Percentiles rank a stretch among this genome's conserved stretches.
These are phyloP conservation scores for Coranthus polyacanthus DNA, from an alignment of 2,797 vertebrate species.

Conservation along the genomic window DNA sequence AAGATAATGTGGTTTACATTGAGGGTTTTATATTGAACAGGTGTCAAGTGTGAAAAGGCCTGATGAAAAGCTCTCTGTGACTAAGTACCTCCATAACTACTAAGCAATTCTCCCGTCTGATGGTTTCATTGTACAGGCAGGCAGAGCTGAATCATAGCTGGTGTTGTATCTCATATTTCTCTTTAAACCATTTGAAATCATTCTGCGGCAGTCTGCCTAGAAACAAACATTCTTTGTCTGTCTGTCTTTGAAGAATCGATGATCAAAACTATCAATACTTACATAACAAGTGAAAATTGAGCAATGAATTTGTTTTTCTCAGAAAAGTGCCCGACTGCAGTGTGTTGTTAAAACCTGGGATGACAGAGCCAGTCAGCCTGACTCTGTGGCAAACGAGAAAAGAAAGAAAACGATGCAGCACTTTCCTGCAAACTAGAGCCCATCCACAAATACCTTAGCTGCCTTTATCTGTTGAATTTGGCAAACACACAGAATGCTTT, in stretches of 20 bases:
- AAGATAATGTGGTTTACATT: constrained; percentile 29
- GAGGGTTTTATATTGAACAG: constrained; percentile 49
- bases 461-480: constrained; percentile 33
- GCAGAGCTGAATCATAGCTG: constrained; percentile 15
- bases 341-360: constrained; percentile 39
- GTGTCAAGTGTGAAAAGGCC: constrained; percentile 53
- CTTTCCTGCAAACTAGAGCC: constrained; percentile 21
- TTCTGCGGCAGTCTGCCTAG: not conserved
- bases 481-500: constrained; percentile 28
- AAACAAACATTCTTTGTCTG: constrained; percentile 25
- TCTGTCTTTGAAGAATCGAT: constrained; percentile 23
- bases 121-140: constrained; percentile 32
- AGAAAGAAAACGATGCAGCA: constrained; percentile 9
- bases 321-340: constrained; percentile 34
- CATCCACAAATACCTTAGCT: not conserved
- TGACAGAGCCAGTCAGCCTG: constrained; percentile 32
- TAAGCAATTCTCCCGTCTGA: constrained; percentile 31
- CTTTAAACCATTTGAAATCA: constrained; percentile 12
- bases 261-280: constrained; percentile 15
- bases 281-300: constrained; percentile 27
- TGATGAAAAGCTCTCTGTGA: constrained; percentile 54
- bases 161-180: constrained; percentile 23
- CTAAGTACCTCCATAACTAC: constrained; percentile 46
- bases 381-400: constrained; percentile 15
- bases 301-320: constrained; percentile 50